phyloP scores from a whole-genome alignment of 1,140 invertebrate species.

The Zaprionus camerounensis region DNA sequence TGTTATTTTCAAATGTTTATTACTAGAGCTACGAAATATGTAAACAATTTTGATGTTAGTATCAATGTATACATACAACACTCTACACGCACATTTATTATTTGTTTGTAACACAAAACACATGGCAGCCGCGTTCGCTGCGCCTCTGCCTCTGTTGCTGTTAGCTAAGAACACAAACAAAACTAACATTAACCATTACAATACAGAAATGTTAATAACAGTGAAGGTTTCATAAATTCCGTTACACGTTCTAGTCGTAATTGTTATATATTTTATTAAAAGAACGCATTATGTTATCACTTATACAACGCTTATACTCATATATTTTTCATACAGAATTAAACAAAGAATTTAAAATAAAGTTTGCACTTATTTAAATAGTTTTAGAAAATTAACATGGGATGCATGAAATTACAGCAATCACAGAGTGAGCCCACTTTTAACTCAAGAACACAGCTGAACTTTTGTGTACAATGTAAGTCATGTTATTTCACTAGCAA shows the following conservation, averaged over 20 bases:
- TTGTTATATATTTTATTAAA: background rate
- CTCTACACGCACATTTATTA: conserved; percentile 1
- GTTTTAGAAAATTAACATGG: background rate
- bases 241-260: background rate
- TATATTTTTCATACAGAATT: background rate
- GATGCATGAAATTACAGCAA: background rate
- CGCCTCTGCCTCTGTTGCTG: background rate
- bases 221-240: background rate
- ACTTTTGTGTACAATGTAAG: background rate
- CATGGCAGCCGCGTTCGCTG: conserved; percentile 17
- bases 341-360: background rate
- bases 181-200: background rate
- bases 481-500: background rate
- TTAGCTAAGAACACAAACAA: background rate
- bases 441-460: background rate
- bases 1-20: conserved; percentile 19
- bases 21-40: conserved; percentile 23
- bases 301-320: background rate
- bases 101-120: conserved; percentile 40
- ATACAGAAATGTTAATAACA: background rate
- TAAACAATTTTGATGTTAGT: conserved; percentile 46
- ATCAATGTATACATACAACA: conserved; percentile 23
- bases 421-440: background rate
- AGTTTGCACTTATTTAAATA: background rate
- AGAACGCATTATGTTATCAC: background rate